Percentiles rank a stretch among this genome's conserved stretches.
Conservation (phyloP, 2,797 vertebrate genomes). For the Discoglossus pictus region DNA sequence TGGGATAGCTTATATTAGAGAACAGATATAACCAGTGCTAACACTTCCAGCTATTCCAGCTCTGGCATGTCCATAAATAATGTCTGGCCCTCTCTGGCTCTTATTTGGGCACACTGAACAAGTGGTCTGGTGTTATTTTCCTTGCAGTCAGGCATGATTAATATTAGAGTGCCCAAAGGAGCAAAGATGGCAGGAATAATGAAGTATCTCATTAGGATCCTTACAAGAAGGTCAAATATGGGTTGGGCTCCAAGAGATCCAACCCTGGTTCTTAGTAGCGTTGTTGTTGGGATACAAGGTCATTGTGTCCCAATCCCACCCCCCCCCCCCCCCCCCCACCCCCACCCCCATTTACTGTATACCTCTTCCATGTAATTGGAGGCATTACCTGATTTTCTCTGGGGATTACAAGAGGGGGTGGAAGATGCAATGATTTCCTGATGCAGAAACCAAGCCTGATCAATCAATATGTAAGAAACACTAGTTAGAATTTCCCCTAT, state of each 20-base stretch:
- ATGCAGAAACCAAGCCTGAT: slow-evolving; percentile 1
- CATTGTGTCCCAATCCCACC: too few species aligned
- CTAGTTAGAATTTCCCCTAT: background rate
- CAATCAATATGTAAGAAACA: slow-evolving; percentile 35
- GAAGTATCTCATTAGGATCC: slow-evolving; percentile 47
- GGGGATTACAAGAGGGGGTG: slow-evolving; percentile 2
- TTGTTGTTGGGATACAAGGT: slow-evolving; percentile 25
- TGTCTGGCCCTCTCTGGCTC: slow-evolving; percentile 34
- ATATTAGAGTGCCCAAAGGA: slow-evolving; percentile 36
- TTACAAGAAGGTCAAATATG: slow-evolving; percentile 46
- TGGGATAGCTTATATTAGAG: too few species aligned
- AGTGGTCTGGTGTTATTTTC: slow-evolving; percentile 29
- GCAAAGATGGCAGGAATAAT: slow-evolving; percentile 51
- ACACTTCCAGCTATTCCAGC: slow-evolving; percentile 17
- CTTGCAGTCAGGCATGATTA: slow-evolving; percentile 40
- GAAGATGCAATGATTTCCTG: slow-evolving; percentile 8
- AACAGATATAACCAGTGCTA: background rate
- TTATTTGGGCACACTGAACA: slow-evolving; percentile 25
- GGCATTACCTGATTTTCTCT: background rate
- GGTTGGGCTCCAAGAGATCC: background rate
- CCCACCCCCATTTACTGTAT: slow-evolving; percentile 7
- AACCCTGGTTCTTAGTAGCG: background rate
- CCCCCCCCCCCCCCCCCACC: background rate
- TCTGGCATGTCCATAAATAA: slow-evolving; percentile 36
- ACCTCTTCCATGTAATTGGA: background rate